phyloP scores from a whole-genome alignment of 1,140 invertebrate species.

The Euwallacea similis region DNA sequence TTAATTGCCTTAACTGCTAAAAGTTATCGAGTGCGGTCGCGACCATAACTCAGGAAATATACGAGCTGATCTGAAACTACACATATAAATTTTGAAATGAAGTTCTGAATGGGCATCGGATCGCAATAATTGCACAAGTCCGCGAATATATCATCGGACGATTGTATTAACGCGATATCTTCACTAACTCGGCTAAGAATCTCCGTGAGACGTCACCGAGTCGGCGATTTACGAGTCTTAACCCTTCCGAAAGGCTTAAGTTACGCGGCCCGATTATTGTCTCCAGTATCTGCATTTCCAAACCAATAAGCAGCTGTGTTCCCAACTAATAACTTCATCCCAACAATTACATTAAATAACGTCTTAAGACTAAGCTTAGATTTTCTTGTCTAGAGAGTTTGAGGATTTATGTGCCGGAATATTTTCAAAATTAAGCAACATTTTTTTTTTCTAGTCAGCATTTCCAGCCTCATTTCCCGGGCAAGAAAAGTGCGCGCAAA shows the following conservation, averaged over 20 bases:
- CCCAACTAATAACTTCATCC: conserved; percentile 42
- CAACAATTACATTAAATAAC: conserved; percentile 41
- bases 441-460: not conserved
- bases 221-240: conserved; percentile 48
- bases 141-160: conserved; percentile 48
- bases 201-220: conserved; percentile 43
- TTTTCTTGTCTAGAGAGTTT: conserved; percentile 21
- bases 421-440: conserved; percentile 2
- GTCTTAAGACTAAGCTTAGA: conserved; percentile 23
- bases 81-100: conserved; percentile 40
- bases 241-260: conserved; percentile 45
- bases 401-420: conserved; percentile 35
- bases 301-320: conserved; percentile 51
- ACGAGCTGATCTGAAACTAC: conserved; percentile 28
- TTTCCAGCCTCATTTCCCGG: no score
- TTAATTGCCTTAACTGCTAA: not conserved
- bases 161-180: conserved; percentile 49
- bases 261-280: conserved; percentile 46
- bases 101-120: conserved; percentile 43
- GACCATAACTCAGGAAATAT: conserved; percentile 15
- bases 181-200: conserved; percentile 50
- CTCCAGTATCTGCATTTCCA: conserved; percentile 48
- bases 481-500: no score
- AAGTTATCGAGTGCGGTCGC: not conserved
- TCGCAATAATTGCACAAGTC: conserved; percentile 50